Evolutionary conservation across 2,797 vertebrate species (phyloP), one percentile per base, ranked within the genome.

Genomic region (Luscinia megarhynchos): DNA sequence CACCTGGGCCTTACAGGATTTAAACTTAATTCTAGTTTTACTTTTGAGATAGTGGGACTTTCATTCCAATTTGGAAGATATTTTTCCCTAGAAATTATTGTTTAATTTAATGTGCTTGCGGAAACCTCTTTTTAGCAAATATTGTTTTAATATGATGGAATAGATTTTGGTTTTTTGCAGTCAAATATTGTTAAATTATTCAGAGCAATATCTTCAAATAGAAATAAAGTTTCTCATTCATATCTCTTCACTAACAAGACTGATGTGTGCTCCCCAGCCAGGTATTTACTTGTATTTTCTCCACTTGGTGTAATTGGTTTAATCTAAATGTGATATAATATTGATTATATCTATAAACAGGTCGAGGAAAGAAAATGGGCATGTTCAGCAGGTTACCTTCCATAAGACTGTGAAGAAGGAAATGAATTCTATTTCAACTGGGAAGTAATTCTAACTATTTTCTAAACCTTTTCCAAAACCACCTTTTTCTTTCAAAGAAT

Each of bases 401-500:
- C 32, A 58, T 18, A n/a, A 67, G 58, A 20, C 3, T 36, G 8
- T 82, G 24, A 32, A 55, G 59, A 46, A 63, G 4, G 10, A 36
- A 5, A 18, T 50, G 40, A 53, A 79, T 53, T 63, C 2, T 41
- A 19, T 54, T 83, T 70, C 46, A 68, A 6, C 9, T 68, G 36
- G 59, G 11, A 77, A 68, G 1, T n/a, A 54, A 59, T 55, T 50
- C 5, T 45, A 55, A 50, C 8, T 84, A 32, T 57, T 58, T 79
- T 53, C 4, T 20, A 41, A 34, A 11, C 0, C 12, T 70, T 63
- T 87, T 50, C 9, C 0, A 18, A 40, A 66, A 29, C 0, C 4
- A 24, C 21, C 0, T 1, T 40, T 72, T 62, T 54, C 8, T 50
- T 68, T 41, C 12, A 30, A 15, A 20, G 10, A 38, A 10, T 19